Base-by-base conservation (phyloP, 2,113 vertebrate species). In the Hippocampus barbouri region DNA sequence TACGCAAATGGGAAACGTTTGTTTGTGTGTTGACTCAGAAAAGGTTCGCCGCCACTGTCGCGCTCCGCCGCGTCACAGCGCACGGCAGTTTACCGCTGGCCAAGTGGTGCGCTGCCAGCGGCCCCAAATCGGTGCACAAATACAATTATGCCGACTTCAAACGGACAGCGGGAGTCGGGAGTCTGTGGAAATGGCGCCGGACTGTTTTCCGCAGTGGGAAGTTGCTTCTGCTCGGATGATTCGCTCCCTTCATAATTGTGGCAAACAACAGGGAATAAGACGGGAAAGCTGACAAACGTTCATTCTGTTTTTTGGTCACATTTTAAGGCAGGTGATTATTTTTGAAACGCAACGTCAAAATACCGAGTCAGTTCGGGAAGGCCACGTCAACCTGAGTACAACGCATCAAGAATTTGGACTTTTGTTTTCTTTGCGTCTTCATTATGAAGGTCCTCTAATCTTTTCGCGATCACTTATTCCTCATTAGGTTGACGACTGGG, bases 71-170 rank as follows among this genome's bases (percentile, higher is more conserved):
- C 65, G 83, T 83, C 81, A 71, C 75, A 84, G 74, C 66, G 75
- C 25, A 70, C 66, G 43, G 69, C 63, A 75, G 76, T 81, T 81
- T 79, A 81, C 79, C 78, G 68, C 57, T 40, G 47, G 71, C 61
- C 30, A 79, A 83, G 60, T 74, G 74, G 78, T 76, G 75, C n/a
- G 69, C 57, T 18, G 40, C 66, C 69, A 76, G 47, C 15, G 79
- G 74, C 72, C 69, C 72, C 56, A 83, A 84, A 86, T 80, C 76
- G 64, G 56, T 69, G 73, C 54, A 79, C 73, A 23, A 54, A n/a
- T 11, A 54, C 53, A 54, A 54, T 54, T 54, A 54, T n/a, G 53
- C 21, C 69, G 53, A 80, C 75, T 78, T 79, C 68, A 79, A 77
- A 76, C 64, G 77, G 78, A 68, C 67, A 73, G 68, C 43, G 49